Evolutionary conservation across 2,888 invertebrate species (phyloP), one percentile per base, ranked within the genome.

Genomic region (Drosophila cognata): DNA sequence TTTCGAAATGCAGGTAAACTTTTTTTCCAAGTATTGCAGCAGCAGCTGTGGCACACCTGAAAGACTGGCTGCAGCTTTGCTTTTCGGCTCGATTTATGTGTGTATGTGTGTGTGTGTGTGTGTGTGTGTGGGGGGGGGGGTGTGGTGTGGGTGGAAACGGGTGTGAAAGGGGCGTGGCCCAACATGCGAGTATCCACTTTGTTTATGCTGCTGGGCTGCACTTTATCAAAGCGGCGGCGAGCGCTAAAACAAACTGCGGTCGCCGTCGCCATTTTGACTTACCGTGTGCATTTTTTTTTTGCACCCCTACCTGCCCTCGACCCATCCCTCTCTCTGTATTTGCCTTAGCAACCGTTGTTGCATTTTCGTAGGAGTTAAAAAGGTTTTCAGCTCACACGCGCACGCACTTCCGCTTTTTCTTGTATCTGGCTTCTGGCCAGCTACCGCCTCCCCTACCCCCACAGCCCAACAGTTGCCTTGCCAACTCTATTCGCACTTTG

Each of bases 161-260:
- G 36, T 10, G 21, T 43, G 31, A 13, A 57, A 29, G 5, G 18
- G 57, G 59, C 38, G 61, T 53, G 46, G 62, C 50, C 55, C 13
- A 43, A 60, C 72, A 71, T 69, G 68, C 74, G 59, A 74, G 70
- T 68, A 75, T 77, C 74, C 77, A 76, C 89, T 81, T 89, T 86
- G 86, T 89, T 86, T 86, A 89, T 89, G 89, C 79, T 82, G 88
- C 81, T 77, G 80, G 77, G 84, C 84, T 86, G 89, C 86, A 87
- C 86, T 89, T 89, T 86, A 86, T 87, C 86, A 86, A 89, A 86
- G 82, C 77, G 74, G 61, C 77, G 51, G 71, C 81, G 62, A 66
- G 70, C 61, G 81, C 80, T 81, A 78, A 87, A 89, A 82, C 81
- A 82, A 81, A 77, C 88, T 82, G 89, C 72, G 85, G 89, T 84